Percentiles rank a stretch among this genome's conserved stretches.
Conservation (phyloP, 2,797 vertebrate genomes). For the Crax fasciolata region DNA sequence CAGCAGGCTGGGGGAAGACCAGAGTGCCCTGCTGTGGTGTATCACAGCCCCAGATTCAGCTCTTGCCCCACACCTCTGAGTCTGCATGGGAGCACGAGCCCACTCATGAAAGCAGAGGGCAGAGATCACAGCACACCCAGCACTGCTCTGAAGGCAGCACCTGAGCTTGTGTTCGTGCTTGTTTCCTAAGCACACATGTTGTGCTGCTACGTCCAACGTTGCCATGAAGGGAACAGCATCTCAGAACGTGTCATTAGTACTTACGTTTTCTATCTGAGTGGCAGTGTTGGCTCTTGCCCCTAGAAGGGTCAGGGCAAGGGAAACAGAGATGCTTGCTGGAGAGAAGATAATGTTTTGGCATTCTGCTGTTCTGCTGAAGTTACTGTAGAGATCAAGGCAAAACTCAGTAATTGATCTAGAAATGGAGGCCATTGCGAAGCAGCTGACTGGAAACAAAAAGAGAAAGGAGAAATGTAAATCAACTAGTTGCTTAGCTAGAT, state of each 20-base stretch:
- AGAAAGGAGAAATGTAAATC: neutral
- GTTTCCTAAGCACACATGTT: fast-evolving
- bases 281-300: slow-evolving; percentile 68
- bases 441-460: neutral
- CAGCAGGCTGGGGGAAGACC: neutral
- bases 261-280: slow-evolving; percentile 75
- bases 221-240: neutral
- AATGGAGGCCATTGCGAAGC: slow-evolving; percentile 55
- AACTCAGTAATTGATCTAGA: slow-evolving; percentile 59
- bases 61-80: neutral
- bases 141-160: fast-evolving
- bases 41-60: neutral
- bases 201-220: fast-evolving
- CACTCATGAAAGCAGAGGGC: neutral
- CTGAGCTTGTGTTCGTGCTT: neutral
- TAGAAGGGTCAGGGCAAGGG: slow-evolving; percentile 73
- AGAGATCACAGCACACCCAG: neutral
- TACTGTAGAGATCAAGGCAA: slow-evolving; percentile 79
- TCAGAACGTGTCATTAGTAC: neutral
- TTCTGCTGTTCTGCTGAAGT: slow-evolving; percentile 52
- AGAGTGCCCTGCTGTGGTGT: neutral
- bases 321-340: slow-evolving; percentile 75
- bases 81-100: fast-evolving
- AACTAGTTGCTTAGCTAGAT: neutral
- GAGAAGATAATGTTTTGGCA: slow-evolving; percentile 78